Evolutionary conservation across 2,113 vertebrate genomes (phyloP).

Genomic region (Epinephelus moara): DNA sequence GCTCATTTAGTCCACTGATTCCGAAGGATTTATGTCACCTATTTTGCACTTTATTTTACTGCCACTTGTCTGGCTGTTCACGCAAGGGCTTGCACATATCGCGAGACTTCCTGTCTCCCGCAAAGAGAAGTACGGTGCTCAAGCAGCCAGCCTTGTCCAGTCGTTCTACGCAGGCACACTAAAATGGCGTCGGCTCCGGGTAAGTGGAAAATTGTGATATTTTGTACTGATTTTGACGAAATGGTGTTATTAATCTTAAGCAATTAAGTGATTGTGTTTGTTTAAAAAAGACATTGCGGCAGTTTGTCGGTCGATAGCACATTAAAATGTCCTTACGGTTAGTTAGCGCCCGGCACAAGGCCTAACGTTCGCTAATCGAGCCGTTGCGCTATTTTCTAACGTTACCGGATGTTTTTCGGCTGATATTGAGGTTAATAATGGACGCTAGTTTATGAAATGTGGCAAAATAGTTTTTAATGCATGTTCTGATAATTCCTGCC

Average conservation of each 20-base stretch:
- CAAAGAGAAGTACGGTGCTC: neutral
- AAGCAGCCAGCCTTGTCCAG: neutral
- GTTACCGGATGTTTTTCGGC: neutral
- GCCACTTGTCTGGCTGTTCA: neutral
- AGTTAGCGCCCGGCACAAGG: slow-evolving; percentile 25
- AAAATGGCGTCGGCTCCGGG: slow-evolving; percentile 86
- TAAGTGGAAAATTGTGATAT: slow-evolving; percentile 48
- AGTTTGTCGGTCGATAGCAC: neutral
- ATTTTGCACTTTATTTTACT: too few species aligned
- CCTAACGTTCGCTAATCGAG: slow-evolving; percentile 38
- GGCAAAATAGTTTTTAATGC: neutral
- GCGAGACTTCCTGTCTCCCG: slow-evolving; percentile 39
- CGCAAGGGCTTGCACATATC: neutral
- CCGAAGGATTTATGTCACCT: too few species aligned
- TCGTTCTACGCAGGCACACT: slow-evolving; percentile 39
- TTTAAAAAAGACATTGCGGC: accelerated
- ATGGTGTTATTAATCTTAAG: neutral
- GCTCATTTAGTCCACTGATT: too few species aligned
- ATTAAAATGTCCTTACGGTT: neutral
- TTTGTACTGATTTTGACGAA: accelerated
- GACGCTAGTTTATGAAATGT: accelerated
- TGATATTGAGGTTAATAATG: neutral
- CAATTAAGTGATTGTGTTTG: accelerated
- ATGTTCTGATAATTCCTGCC: accelerated
- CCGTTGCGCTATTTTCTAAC: neutral